phyloP scores from a whole-genome alignment of 2,888 invertebrate species.

The Zhengitettix transpicula region DNA sequence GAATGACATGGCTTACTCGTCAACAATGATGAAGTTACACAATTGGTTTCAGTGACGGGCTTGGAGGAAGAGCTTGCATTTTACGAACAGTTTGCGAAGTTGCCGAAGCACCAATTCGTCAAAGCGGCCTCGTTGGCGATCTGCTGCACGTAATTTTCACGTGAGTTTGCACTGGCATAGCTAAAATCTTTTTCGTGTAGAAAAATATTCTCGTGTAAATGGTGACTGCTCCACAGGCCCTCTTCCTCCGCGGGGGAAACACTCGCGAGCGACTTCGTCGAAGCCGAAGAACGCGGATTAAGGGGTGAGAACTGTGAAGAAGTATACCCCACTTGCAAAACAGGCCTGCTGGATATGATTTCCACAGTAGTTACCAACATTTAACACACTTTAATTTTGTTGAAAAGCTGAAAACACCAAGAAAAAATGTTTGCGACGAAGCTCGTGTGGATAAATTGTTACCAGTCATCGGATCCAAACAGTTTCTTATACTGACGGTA shows the following conservation, averaged over 20 bases:
- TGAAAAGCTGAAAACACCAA: too few relatives aligned
- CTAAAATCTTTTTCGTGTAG: not conserved
- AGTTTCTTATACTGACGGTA: too few relatives aligned
- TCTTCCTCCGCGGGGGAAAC: not conserved
- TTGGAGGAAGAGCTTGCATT: constrained; percentile 42
- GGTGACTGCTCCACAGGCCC: not conserved
- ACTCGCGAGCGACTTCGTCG: not conserved
- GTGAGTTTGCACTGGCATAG: constrained; percentile 31
- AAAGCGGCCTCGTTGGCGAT: constrained; percentile 45
- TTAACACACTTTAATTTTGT: too few relatives aligned
- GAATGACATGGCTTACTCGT: not conserved
- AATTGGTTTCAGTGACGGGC: constrained; percentile 36
- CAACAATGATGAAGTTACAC: not conserved
- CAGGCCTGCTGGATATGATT: too few relatives aligned
- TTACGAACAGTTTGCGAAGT: constrained; percentile 49
- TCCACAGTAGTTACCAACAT: too few relatives aligned
- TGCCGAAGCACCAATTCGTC: constrained; percentile 40
- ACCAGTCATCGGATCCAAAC: too few relatives aligned
- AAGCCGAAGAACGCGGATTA: not conserved
- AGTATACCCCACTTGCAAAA: not conserved
- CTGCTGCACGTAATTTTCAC: constrained; percentile 47
- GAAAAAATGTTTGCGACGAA: too few relatives aligned
- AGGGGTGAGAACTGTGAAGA: not conserved
- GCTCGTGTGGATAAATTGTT: too few relatives aligned
- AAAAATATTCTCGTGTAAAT: not conserved